Evolutionary conservation across 2,113 vertebrate species (phyloP).

Genomic region (Oncorhynchus tshawytscha): DNA sequence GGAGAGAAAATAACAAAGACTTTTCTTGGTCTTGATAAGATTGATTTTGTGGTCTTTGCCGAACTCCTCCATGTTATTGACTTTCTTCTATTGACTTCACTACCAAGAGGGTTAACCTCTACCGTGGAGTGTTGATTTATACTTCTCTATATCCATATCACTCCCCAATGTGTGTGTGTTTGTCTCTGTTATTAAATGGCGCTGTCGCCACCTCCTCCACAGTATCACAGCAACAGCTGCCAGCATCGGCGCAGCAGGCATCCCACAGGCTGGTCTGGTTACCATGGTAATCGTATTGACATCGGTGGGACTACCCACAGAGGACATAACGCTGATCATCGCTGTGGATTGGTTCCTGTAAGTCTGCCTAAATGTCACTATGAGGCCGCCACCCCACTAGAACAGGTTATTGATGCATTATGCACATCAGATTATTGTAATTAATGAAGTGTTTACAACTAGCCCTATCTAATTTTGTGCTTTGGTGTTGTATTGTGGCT

Average conservation of each 20-base stretch:
- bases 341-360: constrained; percentile 99
- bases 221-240: constrained; percentile 96
- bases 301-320: constrained; percentile 93
- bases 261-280: constrained; percentile 95
- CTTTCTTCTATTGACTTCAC: background rate
- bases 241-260: constrained; percentile 95
- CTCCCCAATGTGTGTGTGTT: constrained; percentile 31
- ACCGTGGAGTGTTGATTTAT: background rate
- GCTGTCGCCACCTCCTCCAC: constrained; percentile 18
- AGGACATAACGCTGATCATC: constrained; percentile 94
- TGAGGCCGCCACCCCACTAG: constrained; percentile 50
- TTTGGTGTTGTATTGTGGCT: too few species aligned
- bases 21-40: background rate
- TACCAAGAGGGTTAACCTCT: background rate
- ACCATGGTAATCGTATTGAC: constrained; percentile 98
- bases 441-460: background rate
- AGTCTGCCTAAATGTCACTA: constrained; percentile 79
- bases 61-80: background rate
- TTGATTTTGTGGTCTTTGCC: background rate
- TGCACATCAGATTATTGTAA: constrained; percentile 51
- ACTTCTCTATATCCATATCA: background rate
- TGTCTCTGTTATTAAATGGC: constrained; percentile 57
- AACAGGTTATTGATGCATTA: constrained; percentile 72
- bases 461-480: too few species aligned
- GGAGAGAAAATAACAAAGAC: too few species aligned